Base-by-base conservation (phyloP, 2,113 vertebrate genomes). In the Plecturocebus donacophilus region DNA sequence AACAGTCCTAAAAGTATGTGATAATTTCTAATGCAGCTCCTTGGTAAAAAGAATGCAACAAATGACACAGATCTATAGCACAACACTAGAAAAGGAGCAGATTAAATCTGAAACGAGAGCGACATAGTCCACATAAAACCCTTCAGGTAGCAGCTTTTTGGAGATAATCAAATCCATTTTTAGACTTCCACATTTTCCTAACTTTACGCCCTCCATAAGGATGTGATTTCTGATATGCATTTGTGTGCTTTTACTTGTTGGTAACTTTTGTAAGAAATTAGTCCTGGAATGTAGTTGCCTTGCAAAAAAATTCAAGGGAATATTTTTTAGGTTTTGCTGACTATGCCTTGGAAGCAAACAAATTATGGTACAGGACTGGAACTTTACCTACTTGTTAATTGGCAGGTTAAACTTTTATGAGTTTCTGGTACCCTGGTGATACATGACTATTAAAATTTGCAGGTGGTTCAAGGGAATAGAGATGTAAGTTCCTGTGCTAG, bases 391-490 rank as follows among this genome's bases (percentile, higher is more conserved):
- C 97, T 98, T 99, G 98, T 99, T 99, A 99, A 99, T 99, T 99
- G 98, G 98, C 98, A 98, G 98, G 98, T 99, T 99, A 98, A 99
- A 98, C 96, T 98, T 99, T 99, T 99, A 99, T 98, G 97, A 97
- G 98, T 99, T 99, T 99, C 98, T 99, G 98, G 99, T 99, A 99
- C 98, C 99, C 98, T 98, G 98, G 98, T 0, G 97, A 98, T 99
- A 99, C 98, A 98, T 97, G 98, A 98, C 98, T 99, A 99, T 99
- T 99, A 99, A 99, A 99, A 99, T 98, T 99, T 99, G 98, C 99
- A 99, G 99, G 99, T 99, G 99, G 98, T 99, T 99, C 97, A 98
- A 93, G 96, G 95, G 97, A 96, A 97, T 98, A 98, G 97, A 98
- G 97, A 98, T 97, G 98, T 97, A 97, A 98, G 98, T 98, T 99